Evolutionary conservation across 2,797 vertebrate genomes (phyloP).

Genomic region (Chiroxiphia lanceolata): DNA sequence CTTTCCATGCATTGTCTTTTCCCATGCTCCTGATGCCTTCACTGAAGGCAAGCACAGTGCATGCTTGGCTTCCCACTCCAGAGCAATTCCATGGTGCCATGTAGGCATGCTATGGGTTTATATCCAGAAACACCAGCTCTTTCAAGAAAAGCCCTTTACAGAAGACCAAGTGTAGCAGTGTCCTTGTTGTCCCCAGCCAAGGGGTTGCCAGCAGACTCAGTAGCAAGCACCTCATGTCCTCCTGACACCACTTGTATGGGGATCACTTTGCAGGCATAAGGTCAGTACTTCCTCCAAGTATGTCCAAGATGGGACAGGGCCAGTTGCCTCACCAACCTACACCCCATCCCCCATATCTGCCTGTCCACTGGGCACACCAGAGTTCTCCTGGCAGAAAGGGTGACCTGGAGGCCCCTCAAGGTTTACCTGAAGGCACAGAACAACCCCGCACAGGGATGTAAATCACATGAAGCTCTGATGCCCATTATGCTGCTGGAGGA

Average conservation of each 20-base stretch:
- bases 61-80: not conserved
- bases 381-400: not conserved
- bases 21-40: not conserved
- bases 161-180: not conserved
- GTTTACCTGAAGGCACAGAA: not conserved
- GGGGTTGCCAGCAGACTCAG: not conserved
- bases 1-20: not conserved
- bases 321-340: not conserved
- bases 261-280: not conserved
- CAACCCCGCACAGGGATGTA: not conserved
- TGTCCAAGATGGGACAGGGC: not conserved
- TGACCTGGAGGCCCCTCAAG: not conserved
- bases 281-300: not conserved
- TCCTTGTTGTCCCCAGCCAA: not conserved
- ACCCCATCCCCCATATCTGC: not conserved
- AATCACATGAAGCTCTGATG: not conserved
- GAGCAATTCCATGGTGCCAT: rapidly evolving
- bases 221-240: rapidly evolving
- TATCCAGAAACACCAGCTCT: not conserved
- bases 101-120: not conserved
- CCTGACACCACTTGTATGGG: not conserved
- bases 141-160: not conserved
- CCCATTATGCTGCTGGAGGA: not conserved
- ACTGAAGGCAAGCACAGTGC: not conserved
- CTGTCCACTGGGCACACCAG: not conserved